Percentiles rank a stretch among this genome's conserved stretches.
Evolutionary conservation across 2,888 invertebrate genomes (phyloP).

Genomic region (Euzophera pinguis): DNA sequence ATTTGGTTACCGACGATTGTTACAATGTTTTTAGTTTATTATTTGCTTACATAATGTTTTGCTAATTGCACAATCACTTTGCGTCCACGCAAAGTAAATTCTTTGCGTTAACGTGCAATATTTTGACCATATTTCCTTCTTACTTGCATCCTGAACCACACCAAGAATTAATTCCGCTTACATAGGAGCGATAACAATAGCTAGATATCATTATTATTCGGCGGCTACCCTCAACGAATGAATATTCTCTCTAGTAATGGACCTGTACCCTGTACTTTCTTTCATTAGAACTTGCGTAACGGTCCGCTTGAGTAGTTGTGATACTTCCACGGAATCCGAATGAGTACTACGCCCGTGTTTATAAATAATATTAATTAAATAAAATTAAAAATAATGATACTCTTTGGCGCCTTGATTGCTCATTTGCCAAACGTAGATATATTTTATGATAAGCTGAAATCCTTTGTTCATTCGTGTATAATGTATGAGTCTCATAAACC

Average conservation of each 20-base stretch:
- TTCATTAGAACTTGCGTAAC: constrained; percentile 59
- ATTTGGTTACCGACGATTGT: too few relatives aligned
- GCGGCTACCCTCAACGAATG: constrained; percentile 40
- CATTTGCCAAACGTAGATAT: too few relatives aligned
- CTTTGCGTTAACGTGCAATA: too few relatives aligned
- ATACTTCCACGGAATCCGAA: constrained; percentile 42
- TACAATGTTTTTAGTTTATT: too few relatives aligned
- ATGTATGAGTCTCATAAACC: too few relatives aligned
- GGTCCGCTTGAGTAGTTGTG: constrained; percentile 48
- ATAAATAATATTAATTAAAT: constrained; percentile 5
- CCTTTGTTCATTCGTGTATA: too few relatives aligned
- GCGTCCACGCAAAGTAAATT: too few relatives aligned
- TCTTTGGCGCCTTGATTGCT: too few relatives aligned
- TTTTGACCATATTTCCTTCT: neutral
- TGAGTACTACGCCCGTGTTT: constrained; percentile 23
- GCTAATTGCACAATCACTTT: too few relatives aligned
- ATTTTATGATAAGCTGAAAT: too few relatives aligned
- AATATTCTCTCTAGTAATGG: constrained; percentile 54
- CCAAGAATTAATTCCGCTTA: constrained; percentile 49
- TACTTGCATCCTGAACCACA: neutral
- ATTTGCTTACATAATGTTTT: too few relatives aligned
- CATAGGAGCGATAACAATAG: constrained; percentile 52
- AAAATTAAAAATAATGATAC: neutral
- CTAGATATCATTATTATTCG: constrained; percentile 53
- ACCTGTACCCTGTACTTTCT: constrained; percentile 51